These are phyloP conservation scores for zebrafish (Danio rerio) DNA, from an alignment of 2,113 vertebrate species.

Conservation along the genomic window DNA sequence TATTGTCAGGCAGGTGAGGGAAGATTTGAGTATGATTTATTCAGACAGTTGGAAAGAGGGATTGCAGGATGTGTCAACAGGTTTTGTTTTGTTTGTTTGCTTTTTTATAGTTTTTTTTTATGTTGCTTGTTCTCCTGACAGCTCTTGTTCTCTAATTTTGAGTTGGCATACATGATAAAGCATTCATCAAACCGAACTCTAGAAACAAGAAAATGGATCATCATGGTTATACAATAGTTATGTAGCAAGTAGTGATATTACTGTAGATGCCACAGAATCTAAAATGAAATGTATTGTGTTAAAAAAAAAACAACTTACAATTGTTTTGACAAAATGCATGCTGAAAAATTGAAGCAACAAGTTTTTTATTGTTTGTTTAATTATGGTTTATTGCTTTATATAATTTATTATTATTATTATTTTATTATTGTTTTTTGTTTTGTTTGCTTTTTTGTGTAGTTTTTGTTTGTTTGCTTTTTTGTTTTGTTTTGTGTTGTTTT, in stretches of 20 bases:
- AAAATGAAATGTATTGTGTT: too few relatives aligned
- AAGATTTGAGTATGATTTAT: conserved; percentile 4
- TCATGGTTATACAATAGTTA: not conserved
- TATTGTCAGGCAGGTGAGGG: not conserved
- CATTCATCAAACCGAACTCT: conserved; percentile 1
- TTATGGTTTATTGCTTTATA: too few relatives aligned
- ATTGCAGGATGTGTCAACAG: conserved; percentile 5
- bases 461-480: too few relatives aligned
- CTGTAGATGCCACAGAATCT: not conserved
- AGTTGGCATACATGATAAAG: not conserved
- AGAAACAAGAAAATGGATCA: not conserved
- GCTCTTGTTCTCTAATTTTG: conserved; percentile 20
- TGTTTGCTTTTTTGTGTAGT: too few relatives aligned
- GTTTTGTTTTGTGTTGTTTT: too few relatives aligned
- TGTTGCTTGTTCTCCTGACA: conserved; percentile 11
- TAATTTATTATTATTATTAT: too few relatives aligned
- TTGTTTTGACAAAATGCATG: too few relatives aligned
- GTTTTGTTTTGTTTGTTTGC: not conserved
- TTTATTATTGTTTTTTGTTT: too few relatives aligned
- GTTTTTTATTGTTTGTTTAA: too few relatives aligned
- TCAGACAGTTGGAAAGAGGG: not conserved
- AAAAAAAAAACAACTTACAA: too few relatives aligned
- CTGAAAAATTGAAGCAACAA: too few relatives aligned
- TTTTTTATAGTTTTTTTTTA: conserved; percentile 7
- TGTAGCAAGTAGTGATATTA: not conserved